phyloP scores from a whole-genome alignment of 2,113 vertebrate genomes.

The Gadus macrocephalus region DNA sequence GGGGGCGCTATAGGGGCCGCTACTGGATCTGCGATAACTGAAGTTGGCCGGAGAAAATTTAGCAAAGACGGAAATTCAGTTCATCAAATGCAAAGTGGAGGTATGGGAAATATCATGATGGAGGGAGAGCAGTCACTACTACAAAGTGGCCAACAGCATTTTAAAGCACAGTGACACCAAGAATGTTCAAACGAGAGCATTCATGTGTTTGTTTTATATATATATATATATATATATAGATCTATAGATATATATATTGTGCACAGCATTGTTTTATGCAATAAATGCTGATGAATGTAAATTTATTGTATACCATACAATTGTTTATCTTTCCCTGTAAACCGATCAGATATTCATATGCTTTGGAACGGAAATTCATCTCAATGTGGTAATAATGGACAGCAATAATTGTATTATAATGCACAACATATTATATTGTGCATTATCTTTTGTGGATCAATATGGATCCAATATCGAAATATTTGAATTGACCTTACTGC shows the following conservation, averaged over 20 bases:
- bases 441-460: too few species aligned
- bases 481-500: too few species aligned
- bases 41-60: constrained; percentile 62
- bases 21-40: constrained; percentile 55
- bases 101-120: constrained; percentile 6
- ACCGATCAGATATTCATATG: too few species aligned
- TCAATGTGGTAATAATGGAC: too few species aligned
- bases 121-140: not conserved
- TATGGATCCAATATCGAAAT: too few species aligned
- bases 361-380: too few species aligned
- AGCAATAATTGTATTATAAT: too few species aligned
- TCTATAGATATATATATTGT: too few species aligned
- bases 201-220: not conserved
- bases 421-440: too few species aligned
- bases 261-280: not conserved
- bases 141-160: not conserved
- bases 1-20: constrained; percentile 67
- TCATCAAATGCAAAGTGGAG: constrained; percentile 10
- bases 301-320: too few species aligned
- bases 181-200: not conserved
- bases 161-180: not conserved
- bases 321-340: too few species aligned
- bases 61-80: constrained; percentile 27
- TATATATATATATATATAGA: too few species aligned
- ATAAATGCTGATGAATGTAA: not conserved